A percentile compares a stretch with the other conserved stretches of the same genome.
phyloP scores from a whole-genome alignment of 2,113 vertebrate species.

The Oceanites oceanicus region DNA sequence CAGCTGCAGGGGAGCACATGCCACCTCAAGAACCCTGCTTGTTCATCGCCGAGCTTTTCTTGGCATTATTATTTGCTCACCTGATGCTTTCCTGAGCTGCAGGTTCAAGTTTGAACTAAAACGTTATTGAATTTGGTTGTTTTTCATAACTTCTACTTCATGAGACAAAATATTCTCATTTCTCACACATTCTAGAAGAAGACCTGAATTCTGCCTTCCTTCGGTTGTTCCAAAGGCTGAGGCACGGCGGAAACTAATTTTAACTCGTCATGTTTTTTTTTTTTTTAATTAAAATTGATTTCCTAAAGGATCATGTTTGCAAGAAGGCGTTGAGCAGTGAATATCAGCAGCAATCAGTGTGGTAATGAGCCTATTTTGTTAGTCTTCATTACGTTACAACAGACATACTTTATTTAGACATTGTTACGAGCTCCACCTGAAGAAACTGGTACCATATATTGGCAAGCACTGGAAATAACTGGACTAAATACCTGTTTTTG shows the following conservation, averaged over 20 bases:
- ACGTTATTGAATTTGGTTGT: neutral
- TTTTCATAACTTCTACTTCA: neutral
- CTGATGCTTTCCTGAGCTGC: neutral
- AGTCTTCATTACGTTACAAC: neutral
- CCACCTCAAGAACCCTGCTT: neutral
- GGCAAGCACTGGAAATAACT: neutral
- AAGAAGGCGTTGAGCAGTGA: neutral
- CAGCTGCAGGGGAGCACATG: neutral
- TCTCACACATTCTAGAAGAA: neutral
- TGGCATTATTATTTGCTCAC: neutral
- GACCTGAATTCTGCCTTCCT: neutral
- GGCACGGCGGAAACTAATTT: neutral
- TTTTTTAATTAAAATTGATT: constrained; percentile 13
- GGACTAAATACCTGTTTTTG: neutral
- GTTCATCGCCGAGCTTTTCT: rapidly evolving
- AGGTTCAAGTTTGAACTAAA: neutral
- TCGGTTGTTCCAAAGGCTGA: neutral
- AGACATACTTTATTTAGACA: neutral
- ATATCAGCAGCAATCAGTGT: neutral
- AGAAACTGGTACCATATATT: neutral
- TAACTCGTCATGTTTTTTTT: neutral
- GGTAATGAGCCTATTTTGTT: constrained; percentile 19
- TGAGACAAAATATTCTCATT: neutral
- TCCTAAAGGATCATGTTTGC: neutral
- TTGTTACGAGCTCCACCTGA: neutral